Evolutionary conservation across 2,888 invertebrate species (phyloP), one percentile per base, ranked within the genome.

Genomic region (Drosophila barbarae): DNA sequence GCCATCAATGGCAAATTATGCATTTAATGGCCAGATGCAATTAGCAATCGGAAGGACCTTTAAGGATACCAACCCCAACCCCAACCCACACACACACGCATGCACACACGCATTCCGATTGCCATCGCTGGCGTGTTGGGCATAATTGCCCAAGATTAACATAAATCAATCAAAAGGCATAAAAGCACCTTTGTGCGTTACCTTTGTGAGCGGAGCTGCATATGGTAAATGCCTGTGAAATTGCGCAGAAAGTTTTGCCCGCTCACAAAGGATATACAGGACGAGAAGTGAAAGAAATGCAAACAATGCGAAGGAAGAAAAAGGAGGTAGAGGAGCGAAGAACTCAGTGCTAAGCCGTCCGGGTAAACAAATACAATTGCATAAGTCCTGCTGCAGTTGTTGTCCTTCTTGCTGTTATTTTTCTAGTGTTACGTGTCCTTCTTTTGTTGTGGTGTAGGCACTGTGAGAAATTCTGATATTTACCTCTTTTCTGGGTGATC

Each of bases 301-400:
- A 47, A 56, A 71, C 65, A 71, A 71, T 66, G 60, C 35, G 2
- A 13, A 13, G 10, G 23, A 15, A 21, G 32, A 30, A 32, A 10
- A 26, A 13, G 59, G 39, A 49, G 26, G 21, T 12, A 15, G 44
- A 28, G 15, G 28, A 44, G 28, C 44, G 44, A 18, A 28, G 52
- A 54, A 51, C 30, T 42, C 58, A 46, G 46, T 49, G 39, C 47
- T 54, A 66, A 67, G 67, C 67, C 66, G 38, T 41, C 47, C 68
- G 74, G 72, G 59, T 71, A 76, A 80, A 52, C 74, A 84, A 80
- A 84, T 73, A 77, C 79, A 84, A 84, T 78, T 79, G 79, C 84
- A 82, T 72, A 80, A 80, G 84, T 81, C 73, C 69, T 60, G 46
- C 49, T 47, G 34, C 65, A 50, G 56, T 61, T 64, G 61, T 64